phyloP scores from a whole-genome alignment of 2,888 invertebrate genomes.

The Escarpia spicata region DNA sequence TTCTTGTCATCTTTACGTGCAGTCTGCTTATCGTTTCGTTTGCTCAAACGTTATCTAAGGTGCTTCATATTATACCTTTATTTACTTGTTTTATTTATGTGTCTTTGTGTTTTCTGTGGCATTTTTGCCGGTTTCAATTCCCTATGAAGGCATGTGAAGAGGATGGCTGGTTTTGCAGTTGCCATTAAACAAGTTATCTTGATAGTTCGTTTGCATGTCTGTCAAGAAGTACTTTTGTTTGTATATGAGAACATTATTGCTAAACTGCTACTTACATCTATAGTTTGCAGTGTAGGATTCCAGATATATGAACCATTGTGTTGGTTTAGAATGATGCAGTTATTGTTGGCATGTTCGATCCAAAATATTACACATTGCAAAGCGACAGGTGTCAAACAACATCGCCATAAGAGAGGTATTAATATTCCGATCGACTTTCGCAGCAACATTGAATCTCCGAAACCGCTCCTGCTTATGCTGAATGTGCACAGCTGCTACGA shows the following conservation, averaged over 20 bases:
- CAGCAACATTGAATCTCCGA: not conserved
- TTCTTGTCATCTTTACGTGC: not conserved
- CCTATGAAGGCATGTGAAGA: not conserved
- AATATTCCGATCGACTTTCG: not conserved
- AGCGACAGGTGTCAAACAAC: no score
- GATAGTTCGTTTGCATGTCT: no score
- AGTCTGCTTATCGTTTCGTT: not conserved
- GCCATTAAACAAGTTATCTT: no score
- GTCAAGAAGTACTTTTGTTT: no score
- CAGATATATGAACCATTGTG: not conserved
- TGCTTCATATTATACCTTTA: not conserved
- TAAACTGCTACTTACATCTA: not conserved
- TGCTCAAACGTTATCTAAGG: not conserved
- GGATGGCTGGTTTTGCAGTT: not conserved
- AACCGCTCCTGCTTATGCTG: not conserved
- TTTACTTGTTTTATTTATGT: slow-evolving; percentile 6
- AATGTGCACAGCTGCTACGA: not conserved
- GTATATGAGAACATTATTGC: not conserved
- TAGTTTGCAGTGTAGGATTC: not conserved
- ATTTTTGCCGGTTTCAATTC: not conserved
- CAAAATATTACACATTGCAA: not conserved
- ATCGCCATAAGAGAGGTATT: no score
- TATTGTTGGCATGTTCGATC: not conserved
- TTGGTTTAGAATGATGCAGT: not conserved
- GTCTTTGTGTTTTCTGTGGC: not conserved